Evolutionary conservation across 2,888 invertebrate species (phyloP).

Genomic region (Andrena fulva): DNA sequence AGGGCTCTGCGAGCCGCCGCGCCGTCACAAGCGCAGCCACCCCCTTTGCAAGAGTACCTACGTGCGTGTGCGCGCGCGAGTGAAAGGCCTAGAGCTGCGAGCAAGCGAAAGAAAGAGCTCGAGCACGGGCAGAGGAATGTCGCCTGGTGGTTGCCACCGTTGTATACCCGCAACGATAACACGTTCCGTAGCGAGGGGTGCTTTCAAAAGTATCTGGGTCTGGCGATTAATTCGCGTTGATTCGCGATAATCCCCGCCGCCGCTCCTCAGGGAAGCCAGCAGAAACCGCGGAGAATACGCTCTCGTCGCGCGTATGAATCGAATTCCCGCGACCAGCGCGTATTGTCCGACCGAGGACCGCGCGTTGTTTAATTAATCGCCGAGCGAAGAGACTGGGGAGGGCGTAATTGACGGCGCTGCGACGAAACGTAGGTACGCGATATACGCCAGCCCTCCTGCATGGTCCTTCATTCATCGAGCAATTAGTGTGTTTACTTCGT

Average conservation of each 20-base stretch:
- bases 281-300: background rate
- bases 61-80: slow-evolving; percentile 52
- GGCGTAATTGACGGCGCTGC: slow-evolving; percentile 21
- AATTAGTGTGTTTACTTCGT: slow-evolving; percentile 41
- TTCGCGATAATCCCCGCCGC: slow-evolving; percentile 49
- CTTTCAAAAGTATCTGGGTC: slow-evolving; percentile 50
- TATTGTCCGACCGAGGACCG: background rate
- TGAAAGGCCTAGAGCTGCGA: slow-evolving; percentile 44
- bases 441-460: background rate
- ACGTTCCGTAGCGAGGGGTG: slow-evolving; percentile 48
- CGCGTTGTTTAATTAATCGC: slow-evolving; percentile 30
- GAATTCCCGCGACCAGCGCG: background rate
- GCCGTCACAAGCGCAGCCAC: slow-evolving; percentile 19
- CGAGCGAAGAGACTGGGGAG: slow-evolving; percentile 1
- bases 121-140: slow-evolving; percentile 58
- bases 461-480: slow-evolving; percentile 29
- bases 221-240: slow-evolving; percentile 60
- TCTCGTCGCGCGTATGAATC: background rate
- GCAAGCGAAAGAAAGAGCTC: background rate
- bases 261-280: slow-evolving; percentile 47
- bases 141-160: slow-evolving; percentile 44
- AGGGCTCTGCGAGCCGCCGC: slow-evolving; percentile 35
- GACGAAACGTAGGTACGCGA: slow-evolving; percentile 12
- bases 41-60: slow-evolving; percentile 16
- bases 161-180: slow-evolving; percentile 62